Evolutionary conservation across 2,113 vertebrate genomes (phyloP), one percentile per base, ranked within the genome.

Genomic region (Pangasianodon hypophthalmus): DNA sequence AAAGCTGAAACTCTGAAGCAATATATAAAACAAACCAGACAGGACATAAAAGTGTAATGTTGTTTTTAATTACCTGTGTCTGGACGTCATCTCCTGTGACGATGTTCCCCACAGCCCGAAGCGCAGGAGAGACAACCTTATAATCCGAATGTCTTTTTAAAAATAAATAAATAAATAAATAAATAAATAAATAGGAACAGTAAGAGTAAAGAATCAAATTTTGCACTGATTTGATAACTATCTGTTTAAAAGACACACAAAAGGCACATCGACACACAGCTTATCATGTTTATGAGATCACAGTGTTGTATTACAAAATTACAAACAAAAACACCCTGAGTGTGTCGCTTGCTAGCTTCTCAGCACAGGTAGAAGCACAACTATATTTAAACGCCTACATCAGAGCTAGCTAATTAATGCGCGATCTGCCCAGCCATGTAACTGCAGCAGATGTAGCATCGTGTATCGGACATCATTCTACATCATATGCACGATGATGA

Each of bases 21-120:
- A 26, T 58, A 64, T 37, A 16, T n/a, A 67, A 26, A 82, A 48
- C 19, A 46, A n/a, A 85, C 29, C 26, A 85, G 60, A 73, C 19
- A 44, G 32, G 26, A 29, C 7, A 81, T 2, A 46, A 37, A 69
- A 14, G 67, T 56, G 54, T 56, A 7, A n/a, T 32, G 46, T 13
- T 83, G 26, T 60, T 86, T 88, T 60, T 56, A 71, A 37, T 62
- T 94, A 99, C 98, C 97, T 99, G 98, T 90, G 98, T 99, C 95
- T 99, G 98, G 87, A 98, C 95, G 94, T 99, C 98, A 93, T 99
- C 98, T 89, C 98, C 98, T 87, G 98, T 99, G 83, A 99, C 98
- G 0, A 99, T 99, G 93, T 99, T 99, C 73, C 98, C 98, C 73
- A 99, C 98, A 62, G 98, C 98, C 90, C 98, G 95, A 88, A 99